phyloP scores from a whole-genome alignment of 2,113 vertebrate genomes.

The Lepus timidus region DNA sequence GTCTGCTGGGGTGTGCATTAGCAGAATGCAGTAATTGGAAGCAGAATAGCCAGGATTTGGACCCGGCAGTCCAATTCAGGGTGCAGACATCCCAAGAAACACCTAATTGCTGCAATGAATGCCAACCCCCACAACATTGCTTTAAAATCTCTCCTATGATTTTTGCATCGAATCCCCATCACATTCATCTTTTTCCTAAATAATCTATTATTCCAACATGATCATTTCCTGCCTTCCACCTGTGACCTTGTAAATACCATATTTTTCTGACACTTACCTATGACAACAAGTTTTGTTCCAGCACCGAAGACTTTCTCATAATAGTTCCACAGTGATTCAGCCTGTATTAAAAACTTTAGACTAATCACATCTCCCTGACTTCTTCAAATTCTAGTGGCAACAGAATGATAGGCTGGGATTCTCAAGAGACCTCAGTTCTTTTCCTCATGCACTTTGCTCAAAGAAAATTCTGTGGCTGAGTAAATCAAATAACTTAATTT shows the following conservation, averaged over 20 bases:
- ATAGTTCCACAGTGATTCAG: slow-evolving; percentile 1
- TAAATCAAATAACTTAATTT: not conserved
- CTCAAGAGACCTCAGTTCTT: not conserved
- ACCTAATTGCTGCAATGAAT: no score
- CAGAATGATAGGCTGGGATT: not conserved
- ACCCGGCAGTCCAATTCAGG: no score
- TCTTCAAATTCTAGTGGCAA: not conserved
- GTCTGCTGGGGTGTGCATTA: no score
- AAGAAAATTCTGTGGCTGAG: not conserved
- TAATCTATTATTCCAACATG: not conserved
- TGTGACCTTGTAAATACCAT: not conserved
- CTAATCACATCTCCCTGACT: not conserved
- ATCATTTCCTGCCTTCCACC: not conserved
- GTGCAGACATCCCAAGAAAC: no score
- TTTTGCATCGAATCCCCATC: not conserved
- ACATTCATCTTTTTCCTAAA: not conserved
- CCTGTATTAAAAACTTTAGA: slow-evolving; percentile 15
- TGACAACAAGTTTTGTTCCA: slow-evolving; percentile 45
- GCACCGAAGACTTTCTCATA: not conserved
- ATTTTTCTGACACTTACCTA: slow-evolving; percentile 1
- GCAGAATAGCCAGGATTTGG: no score
- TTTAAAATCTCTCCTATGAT: not conserved
- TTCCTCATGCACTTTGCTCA: not conserved
- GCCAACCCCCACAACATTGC: no score
- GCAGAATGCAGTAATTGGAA: no score